These are phyloP conservation scores for Pterocles gutturalis DNA, from an alignment of 2,113 vertebrate genomes.

Conservation along the genomic window DNA sequence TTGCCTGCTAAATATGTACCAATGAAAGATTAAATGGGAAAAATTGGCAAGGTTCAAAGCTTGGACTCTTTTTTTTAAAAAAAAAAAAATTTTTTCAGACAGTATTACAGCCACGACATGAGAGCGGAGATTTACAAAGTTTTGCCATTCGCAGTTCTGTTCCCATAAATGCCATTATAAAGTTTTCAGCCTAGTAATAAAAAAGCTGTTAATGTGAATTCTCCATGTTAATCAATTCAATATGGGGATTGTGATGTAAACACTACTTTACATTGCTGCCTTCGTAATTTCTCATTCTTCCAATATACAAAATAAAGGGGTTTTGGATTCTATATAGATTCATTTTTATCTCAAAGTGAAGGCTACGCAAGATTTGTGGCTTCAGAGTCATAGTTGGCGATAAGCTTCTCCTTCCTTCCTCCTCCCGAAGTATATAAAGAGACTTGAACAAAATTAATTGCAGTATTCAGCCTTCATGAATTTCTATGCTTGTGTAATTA, in stretches of 20 bases:
- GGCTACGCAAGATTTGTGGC: constrained; percentile 38
- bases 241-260: constrained; percentile 26
- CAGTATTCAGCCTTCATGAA: constrained; percentile 46
- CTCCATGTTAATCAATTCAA: constrained; percentile 45
- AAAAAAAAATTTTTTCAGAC: background rate
- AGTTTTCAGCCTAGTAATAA: constrained; percentile 29
- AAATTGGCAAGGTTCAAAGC: background rate
- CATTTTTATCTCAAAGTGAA: constrained; percentile 57
- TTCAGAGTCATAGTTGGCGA: constrained; percentile 26
- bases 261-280: constrained; percentile 18
- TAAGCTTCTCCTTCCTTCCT: constrained; percentile 51
- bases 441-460: constrained; percentile 70
- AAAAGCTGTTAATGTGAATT: constrained; percentile 35
- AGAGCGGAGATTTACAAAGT: background rate
- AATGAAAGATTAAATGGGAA: background rate
- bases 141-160: background rate
- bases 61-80: background rate
- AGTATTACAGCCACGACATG: background rate
- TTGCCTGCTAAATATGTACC: background rate
- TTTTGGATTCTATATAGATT: constrained; percentile 12
- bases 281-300: constrained; percentile 35
- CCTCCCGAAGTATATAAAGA: constrained; percentile 50
- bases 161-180: constrained; percentile 43
- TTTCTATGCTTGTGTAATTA: constrained; percentile 50
- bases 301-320: constrained; percentile 40